A percentile compares a stretch with the other conserved stretches of the same genome.
These are phyloP conservation scores for Halocynthia roretzi DNA, from an alignment of 23 tunicate species.

Conservation along the genomic window DNA sequence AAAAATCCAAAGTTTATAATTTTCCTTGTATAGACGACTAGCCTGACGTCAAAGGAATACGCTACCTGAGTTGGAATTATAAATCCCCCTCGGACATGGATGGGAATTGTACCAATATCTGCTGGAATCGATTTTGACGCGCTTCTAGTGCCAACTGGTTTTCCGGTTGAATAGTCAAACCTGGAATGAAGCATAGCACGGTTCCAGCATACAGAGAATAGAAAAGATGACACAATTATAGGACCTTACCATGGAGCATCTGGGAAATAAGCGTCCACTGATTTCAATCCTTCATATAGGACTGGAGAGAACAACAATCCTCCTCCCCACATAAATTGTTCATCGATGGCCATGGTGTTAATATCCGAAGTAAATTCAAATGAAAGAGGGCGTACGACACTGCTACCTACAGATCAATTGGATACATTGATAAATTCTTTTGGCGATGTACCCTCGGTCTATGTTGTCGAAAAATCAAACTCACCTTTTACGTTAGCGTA, in stretches of 20 bases:
- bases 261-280: conserved; percentile 79
- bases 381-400: conserved; percentile 87
- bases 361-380: conserved; percentile 62
- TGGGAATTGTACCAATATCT: conserved; percentile 65
- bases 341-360: conserved; percentile 74
- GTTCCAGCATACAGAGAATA: neutral
- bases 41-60: too few species aligned
- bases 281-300: conserved; percentile 44
- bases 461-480: neutral
- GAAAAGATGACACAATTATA: neutral
- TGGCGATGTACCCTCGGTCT: too few species aligned
- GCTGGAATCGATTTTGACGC: conserved; percentile 34
- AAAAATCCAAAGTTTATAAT: neutral
- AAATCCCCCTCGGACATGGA: conserved; percentile 83
- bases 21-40: neutral
- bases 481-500: conserved; percentile 66
- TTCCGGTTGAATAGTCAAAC: conserved; percentile 60
- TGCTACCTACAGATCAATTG: conserved; percentile 26
- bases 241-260: conserved; percentile 83
- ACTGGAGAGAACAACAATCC: conserved; percentile 84
- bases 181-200: conserved; percentile 15
- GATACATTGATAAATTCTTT: too few species aligned
- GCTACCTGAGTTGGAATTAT: conserved; percentile 61
- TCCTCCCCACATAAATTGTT: conserved; percentile 94
- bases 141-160: conserved; percentile 30